Conservation (phyloP, 2,888 invertebrate species). For the Tetranychus piercei region DNA sequence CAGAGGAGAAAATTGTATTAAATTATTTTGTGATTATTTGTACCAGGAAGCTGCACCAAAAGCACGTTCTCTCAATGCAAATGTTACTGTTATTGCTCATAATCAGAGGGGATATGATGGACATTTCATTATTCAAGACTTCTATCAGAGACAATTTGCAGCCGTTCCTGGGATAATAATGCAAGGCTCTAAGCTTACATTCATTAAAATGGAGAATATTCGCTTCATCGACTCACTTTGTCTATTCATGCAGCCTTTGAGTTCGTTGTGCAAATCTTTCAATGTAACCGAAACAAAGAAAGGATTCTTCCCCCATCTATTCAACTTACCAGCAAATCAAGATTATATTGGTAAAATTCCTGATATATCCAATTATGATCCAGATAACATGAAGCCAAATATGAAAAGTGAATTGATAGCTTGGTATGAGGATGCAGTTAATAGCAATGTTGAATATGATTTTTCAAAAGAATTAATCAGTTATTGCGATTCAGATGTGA, state of each 20-base stretch:
- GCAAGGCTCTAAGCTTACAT: constrained; percentile 14
- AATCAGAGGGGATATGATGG: constrained; percentile 19
- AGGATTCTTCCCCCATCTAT: constrained; percentile 2
- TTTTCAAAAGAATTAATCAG: constrained; percentile 23
- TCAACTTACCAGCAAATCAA: neutral
- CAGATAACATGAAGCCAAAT: neutral
- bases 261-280: constrained; percentile 16
- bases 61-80: neutral
- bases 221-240: constrained; percentile 16
- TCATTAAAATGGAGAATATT: constrained; percentile 12
- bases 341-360: neutral
- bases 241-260: constrained; percentile 14
- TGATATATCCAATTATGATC: neutral
- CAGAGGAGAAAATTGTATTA: constrained; percentile 11
- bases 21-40: constrained; percentile 28
- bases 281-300: neutral
- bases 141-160: constrained; percentile 11
- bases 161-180: neutral
- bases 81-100: constrained; percentile 7
- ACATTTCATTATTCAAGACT: constrained; percentile 17
- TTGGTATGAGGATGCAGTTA: no score
- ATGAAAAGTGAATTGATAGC: neutral
- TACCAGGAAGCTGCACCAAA: constrained; percentile 36
- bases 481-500: constrained; percentile 26
- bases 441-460: no score